phyloP scores from a whole-genome alignment of 2,888 invertebrate genomes.

The Gasteruption jaculator region DNA sequence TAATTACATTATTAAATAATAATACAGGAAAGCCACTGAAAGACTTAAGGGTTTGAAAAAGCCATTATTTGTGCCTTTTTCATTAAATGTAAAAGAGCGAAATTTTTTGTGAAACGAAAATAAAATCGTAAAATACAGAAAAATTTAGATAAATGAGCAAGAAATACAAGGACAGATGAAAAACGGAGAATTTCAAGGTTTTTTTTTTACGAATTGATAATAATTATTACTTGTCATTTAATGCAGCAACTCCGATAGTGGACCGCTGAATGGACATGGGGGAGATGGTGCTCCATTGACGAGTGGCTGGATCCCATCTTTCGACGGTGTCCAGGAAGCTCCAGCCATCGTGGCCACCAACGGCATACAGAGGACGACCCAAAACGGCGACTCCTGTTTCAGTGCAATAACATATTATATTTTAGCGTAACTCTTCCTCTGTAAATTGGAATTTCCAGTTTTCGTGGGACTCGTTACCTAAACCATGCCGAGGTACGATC shows the following conservation, averaged over 20 bases:
- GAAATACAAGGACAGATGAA: no score
- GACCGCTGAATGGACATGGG: conserved; percentile 86
- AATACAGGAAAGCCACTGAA: no score
- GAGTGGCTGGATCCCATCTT: conserved; percentile 83
- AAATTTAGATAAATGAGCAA: no score
- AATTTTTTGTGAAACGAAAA: no score
- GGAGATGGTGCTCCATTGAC: conserved; percentile 86
- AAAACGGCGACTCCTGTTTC: conserved; percentile 64
- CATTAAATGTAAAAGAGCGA: no score
- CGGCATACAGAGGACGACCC: conserved; percentile 85
- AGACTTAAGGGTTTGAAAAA: no score
- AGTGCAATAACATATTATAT: background rate
- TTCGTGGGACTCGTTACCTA: conserved; percentile 51
- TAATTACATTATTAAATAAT: no score
- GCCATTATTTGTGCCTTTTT: conserved; percentile 4
- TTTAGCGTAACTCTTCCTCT: background rate
- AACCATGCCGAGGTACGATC: conserved; percentile 83
- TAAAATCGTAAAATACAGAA: no score
- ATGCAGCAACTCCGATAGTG: conserved; percentile 86
- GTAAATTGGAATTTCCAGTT: background rate
- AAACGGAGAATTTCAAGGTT: no score
- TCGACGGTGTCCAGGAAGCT: conserved; percentile 92
- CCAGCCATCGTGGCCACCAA: conserved; percentile 95
- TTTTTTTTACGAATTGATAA: no score
- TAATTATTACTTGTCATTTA: conserved; percentile 64